Percentiles rank a stretch among this genome's conserved stretches.
Conservation (phyloP, 2,797 vertebrate species). For the Sebastes kiyomatsui region DNA sequence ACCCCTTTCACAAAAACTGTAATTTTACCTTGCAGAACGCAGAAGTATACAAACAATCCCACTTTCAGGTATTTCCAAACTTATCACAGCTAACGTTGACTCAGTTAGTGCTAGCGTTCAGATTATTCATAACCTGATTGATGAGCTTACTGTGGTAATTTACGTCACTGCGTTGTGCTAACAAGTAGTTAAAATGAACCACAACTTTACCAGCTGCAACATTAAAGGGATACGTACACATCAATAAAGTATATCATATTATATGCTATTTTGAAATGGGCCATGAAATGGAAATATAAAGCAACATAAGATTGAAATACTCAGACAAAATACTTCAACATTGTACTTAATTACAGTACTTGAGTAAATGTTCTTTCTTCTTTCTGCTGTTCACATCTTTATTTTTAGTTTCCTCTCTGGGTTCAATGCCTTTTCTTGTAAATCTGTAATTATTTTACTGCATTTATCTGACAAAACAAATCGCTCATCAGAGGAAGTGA, state of each 20-base stretch:
- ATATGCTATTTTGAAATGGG: background rate
- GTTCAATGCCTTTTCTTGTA: background rate
- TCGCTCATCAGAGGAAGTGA: conserved; percentile 30
- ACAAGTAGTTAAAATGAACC: background rate
- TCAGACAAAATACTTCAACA: background rate
- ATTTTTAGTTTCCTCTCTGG: background rate
- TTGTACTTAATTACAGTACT: background rate
- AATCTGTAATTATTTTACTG: background rate
- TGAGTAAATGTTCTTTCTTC: background rate
- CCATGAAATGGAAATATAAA: background rate
- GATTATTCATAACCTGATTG: too few relatives aligned
- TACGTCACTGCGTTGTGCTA: too few relatives aligned
- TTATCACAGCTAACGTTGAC: too few relatives aligned
- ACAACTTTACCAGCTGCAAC: background rate
- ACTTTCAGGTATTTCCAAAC: too few relatives aligned
- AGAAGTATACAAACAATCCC: too few relatives aligned
- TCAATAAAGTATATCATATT: background rate
- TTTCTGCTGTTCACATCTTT: background rate
- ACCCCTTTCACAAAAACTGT: too few relatives aligned
- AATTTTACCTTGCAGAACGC: too few relatives aligned
- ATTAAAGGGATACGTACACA: background rate
- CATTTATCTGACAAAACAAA: background rate
- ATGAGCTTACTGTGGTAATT: too few relatives aligned
- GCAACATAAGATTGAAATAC: too few relatives aligned
- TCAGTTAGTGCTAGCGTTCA: too few relatives aligned